Base-by-base conservation (phyloP, 2,888 invertebrate species). In the Cheilosia variabilis region DNA sequence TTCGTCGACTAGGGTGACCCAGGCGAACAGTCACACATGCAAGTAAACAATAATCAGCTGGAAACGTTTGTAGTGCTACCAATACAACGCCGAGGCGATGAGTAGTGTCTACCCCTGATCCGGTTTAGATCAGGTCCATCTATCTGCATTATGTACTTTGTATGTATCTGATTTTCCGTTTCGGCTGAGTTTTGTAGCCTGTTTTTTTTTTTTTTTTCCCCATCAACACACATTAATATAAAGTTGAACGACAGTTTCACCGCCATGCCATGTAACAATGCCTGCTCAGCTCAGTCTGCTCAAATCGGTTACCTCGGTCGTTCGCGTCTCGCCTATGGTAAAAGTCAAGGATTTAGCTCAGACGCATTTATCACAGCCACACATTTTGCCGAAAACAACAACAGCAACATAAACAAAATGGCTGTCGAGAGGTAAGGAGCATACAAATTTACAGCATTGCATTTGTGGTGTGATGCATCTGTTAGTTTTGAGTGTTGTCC, bases 71-170 rank as follows among this genome's bases (percentile, higher is more conserved):
- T 7, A 9, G 50, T 13, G 19, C 22, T 22, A 19, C 10, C 13
- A 22, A 19, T 50, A 19, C 22, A 50, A 4, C 10, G 22, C 9
- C 3, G 22, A 50, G 9, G 4, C 22, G 22, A 7, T n/a, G 45
- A 2, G 19, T 10, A 17, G 17, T 22, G 22, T 50, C 7, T 50
- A 50, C 50, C 50, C 50, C 50, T 50, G 22, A 50, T 19, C 50
- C 50, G 50, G 50, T 50, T 50, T 50, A 50, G 50, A 50, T 47
- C 47, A 47, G 47, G 47, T 47, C 9, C 47, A 47, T 19, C 47
- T 47, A 31, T 31, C 31, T 31, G 9, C 9, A 17, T 7, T 47
- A 47, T 47, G 9, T 50, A 13, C 17, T 17, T 50, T 17, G 5
- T 50, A 50, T 50, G 50, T 50, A 50, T 50, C 17, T 50, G 50